Percentiles rank a stretch among this genome's conserved stretches.
phyloP scores from a whole-genome alignment of 2,888 invertebrate genomes.

The Philonicus albiceps region DNA sequence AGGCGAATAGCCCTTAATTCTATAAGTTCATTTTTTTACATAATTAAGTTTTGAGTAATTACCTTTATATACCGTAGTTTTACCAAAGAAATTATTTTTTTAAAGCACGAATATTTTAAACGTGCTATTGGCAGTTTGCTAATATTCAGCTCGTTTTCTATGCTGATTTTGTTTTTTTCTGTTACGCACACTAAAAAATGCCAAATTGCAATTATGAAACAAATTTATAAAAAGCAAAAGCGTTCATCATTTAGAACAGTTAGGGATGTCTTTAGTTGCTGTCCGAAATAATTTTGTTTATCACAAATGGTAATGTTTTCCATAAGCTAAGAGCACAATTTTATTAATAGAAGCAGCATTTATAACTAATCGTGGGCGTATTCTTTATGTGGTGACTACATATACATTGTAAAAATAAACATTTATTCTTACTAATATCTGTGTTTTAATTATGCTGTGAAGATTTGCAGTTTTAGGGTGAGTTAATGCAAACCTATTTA shows the following conservation, averaged over 20 bases:
- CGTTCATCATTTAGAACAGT: neutral
- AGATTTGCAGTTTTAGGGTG: too few species aligned
- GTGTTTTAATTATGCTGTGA: neutral
- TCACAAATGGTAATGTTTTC: neutral
- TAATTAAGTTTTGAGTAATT: neutral
- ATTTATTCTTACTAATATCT: neutral
- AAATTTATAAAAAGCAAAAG: neutral
- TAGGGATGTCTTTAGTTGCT: neutral
- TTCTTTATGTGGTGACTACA: neutral
- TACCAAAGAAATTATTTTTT: neutral
- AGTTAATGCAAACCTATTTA: too few species aligned
- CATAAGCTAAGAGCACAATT: neutral
- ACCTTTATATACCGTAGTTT: neutral
- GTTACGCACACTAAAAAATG: neutral
- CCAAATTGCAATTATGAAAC: neutral
- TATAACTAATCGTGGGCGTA: neutral
- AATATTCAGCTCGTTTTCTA: neutral
- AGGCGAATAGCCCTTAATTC: slow-evolving; percentile 54
- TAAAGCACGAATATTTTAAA: neutral
- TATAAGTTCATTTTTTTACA: slow-evolving; percentile 40
- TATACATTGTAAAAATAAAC: neutral
- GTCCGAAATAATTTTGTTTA: neutral
- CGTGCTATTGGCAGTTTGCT: neutral
- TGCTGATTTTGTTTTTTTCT: neutral
- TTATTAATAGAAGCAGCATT: neutral